Base-by-base conservation (phyloP, 1,140 invertebrate species). In the Drosophila pseudoobscura region DNA sequence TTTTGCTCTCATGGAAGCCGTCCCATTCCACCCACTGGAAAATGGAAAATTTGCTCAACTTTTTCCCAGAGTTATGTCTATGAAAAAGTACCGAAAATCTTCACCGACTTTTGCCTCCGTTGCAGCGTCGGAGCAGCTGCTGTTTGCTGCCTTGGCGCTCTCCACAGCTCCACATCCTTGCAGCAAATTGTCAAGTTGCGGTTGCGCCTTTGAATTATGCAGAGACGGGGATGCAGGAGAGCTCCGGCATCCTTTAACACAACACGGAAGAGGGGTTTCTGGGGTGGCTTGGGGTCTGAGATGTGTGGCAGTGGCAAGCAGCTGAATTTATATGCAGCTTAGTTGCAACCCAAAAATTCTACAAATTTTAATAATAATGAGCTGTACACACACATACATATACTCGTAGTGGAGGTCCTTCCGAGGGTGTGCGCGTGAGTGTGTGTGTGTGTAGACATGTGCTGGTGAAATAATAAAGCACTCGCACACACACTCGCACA, bases 311-410 rank as follows among this genome's bases (percentile, higher is more conserved):
- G 54, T 41, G 58, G 69, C 60, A 73, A 62, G 75, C 64, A 70
- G 82, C 80, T 87, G 76, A 85, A 88, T 87, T 85, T 85, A 85
- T 85, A 85, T 88, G 83, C 82, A 88, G 82, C 82, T 85, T 85
- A 85, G 82, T 85, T 85, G 83, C 82, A 85, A 78, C 82, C 82
- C 82, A 88, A 85, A 85, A 85, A 85, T 85, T 85, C 75, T 64
- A 85, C 83, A 88, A 85, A 85, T 85, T 85, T 85, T 85, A 85
- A 85, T 85, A 85, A 85, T 85, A 85, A 85, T 85, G 82, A 85
- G 82, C 83, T 82, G 77, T 59, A 52, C 71, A 75, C 71, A 52
- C 57, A 50, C 15, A 26, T 5, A 26, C 29, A 54, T 22, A 29
- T 3, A 39, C 15, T 6, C 8, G 43, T 2, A 44, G 29, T 15